Conservation (phyloP, 2,113 vertebrate species). For the Phrynosoma blainvillii region DNA sequence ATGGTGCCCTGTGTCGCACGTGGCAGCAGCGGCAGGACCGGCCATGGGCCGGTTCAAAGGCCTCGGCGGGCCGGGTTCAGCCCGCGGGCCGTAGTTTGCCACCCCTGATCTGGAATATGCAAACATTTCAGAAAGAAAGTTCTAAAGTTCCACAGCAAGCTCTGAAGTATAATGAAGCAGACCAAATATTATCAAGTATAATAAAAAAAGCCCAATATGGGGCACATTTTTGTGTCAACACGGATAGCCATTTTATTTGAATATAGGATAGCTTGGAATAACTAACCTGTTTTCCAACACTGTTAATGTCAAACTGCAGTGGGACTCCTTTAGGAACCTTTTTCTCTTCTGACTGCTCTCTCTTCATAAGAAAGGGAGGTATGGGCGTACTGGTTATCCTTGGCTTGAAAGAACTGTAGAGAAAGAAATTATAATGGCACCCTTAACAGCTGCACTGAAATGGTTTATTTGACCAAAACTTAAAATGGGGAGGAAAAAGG, state of each 20-base stretch:
- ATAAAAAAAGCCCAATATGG: conserved; percentile 19
- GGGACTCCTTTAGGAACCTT: conserved; percentile 92
- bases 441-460: neutral
- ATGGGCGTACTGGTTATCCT: conserved; percentile 85
- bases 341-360: conserved; percentile 84
- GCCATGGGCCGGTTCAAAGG: too few relatives aligned
- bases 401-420: conserved; percentile 84
- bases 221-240: neutral
- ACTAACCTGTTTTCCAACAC: conserved; percentile 91
- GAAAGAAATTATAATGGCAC: conserved; percentile 22
- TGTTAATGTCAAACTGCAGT: conserved; percentile 96
- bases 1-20: too few relatives aligned
- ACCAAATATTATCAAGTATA: neutral
- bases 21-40: too few relatives aligned
- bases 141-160: neutral
- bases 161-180: conserved; percentile 32
- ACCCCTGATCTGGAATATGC: neutral
- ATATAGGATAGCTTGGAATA: neutral
- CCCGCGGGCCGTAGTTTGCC: too few relatives aligned
- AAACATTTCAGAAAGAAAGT: neutral
- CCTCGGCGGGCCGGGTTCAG: too few relatives aligned
- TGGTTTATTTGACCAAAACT: neutral
- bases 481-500: neutral
- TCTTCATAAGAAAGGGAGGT: conserved; percentile 76
- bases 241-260: neutral